Base-by-base conservation (phyloP, 1,140 invertebrate species). In the Danaus melanippus region DNA sequence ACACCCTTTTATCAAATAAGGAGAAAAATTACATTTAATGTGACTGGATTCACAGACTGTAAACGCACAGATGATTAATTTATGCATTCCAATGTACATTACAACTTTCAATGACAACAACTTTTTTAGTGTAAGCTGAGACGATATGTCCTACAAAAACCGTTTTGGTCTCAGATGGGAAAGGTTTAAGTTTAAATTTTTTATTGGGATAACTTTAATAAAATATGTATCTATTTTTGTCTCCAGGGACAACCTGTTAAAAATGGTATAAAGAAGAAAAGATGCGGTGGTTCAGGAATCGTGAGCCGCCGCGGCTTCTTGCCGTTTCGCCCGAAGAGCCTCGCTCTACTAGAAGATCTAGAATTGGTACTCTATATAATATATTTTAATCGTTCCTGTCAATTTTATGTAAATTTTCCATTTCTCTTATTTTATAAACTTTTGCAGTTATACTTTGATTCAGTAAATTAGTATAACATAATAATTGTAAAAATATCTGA, bases 251-350 rank as follows among this genome's bases (percentile, higher is more conserved):
- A 42, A 10, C 49, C 8, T 56, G 41, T 44, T 74, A 67, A 69
- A 70, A 52, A 81, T 66, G 58, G 56, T 58, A 49, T 64, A 62
- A 56, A 9, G 12, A 45, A 12, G 40, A 17, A 46, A 69, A 63
- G 67, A 93, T 93, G 92, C 91, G 91, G 86, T 93, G 91, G 91
- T 93, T 92, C 87, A 90, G 89, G 60, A 91, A 89, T 76, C 89
- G 89, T 66, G 91, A 91, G 79, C 89, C 91, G 74, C 92, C 92
- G 55, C 89, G 90, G 81, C 88, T 93, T 60, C 84, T 93, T 53
- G 92, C 91, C 79, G 87, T 92, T 32, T 92, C 91, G 64, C 91
- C 92, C 10, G 79, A 85, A 43, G 78, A 82, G 56, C 69, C 69
- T 40, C 65, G 71, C 32, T 63, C 79, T 10, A 50, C 79, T 9